phyloP scores from a whole-genome alignment of 2,113 vertebrate species.

The Mastomys natalensis region DNA sequence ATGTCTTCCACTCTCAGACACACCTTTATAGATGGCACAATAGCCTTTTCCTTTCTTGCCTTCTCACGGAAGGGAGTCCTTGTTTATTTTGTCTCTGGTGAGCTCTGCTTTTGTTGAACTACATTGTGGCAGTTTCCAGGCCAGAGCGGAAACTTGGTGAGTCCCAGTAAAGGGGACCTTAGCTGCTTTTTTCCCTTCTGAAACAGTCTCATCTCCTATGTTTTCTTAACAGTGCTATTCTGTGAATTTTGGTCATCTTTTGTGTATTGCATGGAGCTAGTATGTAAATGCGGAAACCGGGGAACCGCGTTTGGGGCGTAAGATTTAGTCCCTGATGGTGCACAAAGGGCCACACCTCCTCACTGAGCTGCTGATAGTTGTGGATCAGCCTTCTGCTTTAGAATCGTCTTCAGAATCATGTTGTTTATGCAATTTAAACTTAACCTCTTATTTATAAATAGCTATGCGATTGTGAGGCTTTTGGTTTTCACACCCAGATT shows the following conservation, averaged over 20 bases:
- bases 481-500: slow-evolving; percentile 24
- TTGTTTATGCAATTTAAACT: slow-evolving; percentile 28
- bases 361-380: background rate
- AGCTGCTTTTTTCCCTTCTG: background rate
- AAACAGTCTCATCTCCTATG: background rate
- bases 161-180: background rate
- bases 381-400: background rate
- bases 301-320: background rate
- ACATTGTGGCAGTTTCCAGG: background rate
- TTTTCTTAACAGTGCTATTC: background rate
- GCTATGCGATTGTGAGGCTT: slow-evolving; percentile 36
- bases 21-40: background rate
- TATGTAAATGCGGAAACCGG: slow-evolving; percentile 52
- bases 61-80: background rate
- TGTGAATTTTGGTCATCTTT: background rate
- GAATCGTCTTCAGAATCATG: slow-evolving; percentile 15
- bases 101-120: slow-evolving; percentile 21
- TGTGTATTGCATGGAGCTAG: background rate
- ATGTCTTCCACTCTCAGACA: background rate
- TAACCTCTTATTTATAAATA: slow-evolving; percentile 62
- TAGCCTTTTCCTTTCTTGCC: background rate
- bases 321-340: background rate
- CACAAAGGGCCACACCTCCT: background rate
- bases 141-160: background rate
- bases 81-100: background rate